These are phyloP conservation scores for Apis cerana DNA, from an alignment of 1,140 invertebrate genomes.

Conservation along the genomic window DNA sequence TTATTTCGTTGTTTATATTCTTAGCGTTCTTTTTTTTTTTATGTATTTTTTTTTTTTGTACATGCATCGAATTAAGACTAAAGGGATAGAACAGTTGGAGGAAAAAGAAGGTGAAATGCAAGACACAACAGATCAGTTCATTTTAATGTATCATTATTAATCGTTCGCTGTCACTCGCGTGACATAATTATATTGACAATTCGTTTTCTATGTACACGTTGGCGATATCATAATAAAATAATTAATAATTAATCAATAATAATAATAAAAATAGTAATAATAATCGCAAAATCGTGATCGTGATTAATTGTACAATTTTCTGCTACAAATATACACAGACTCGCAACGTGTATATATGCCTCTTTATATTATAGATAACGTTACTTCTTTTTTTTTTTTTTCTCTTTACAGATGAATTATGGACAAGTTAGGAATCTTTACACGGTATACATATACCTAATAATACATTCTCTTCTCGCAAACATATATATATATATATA, in stretches of 20 bases:
- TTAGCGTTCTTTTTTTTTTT: no score
- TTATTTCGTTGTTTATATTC: background rate
- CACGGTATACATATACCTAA: background rate
- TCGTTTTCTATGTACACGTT: slow-evolving; percentile 79
- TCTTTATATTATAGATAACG: slow-evolving; percentile 43
- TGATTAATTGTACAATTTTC: slow-evolving; percentile 74
- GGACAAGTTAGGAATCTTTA: slow-evolving; percentile 21
- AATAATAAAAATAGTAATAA: slow-evolving; percentile 76
- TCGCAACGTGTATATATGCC: slow-evolving; percentile 63
- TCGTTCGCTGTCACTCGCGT: slow-evolving; percentile 75
- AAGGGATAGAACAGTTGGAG: no score
- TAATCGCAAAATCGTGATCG: slow-evolving; percentile 74
- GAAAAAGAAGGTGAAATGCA: background rate
- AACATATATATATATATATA: background rate
- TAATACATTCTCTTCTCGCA: background rate
- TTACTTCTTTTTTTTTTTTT: slow-evolving; percentile 34
- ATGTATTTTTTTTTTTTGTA: no score
- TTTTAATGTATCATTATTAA: slow-evolving; percentile 79
- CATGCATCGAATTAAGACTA: no score
- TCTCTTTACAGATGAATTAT: background rate
- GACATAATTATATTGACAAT: slow-evolving; percentile 79
- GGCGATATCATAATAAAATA: slow-evolving; percentile 70
- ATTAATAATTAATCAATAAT: slow-evolving; percentile 70
- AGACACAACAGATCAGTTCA: slow-evolving; percentile 21
- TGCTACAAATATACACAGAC: slow-evolving; percentile 81